A percentile compares a stretch with the other conserved stretches of the same genome.
Evolutionary conservation across 2,888 invertebrate genomes (phyloP).

Genomic region (Orthosia cruda): DNA sequence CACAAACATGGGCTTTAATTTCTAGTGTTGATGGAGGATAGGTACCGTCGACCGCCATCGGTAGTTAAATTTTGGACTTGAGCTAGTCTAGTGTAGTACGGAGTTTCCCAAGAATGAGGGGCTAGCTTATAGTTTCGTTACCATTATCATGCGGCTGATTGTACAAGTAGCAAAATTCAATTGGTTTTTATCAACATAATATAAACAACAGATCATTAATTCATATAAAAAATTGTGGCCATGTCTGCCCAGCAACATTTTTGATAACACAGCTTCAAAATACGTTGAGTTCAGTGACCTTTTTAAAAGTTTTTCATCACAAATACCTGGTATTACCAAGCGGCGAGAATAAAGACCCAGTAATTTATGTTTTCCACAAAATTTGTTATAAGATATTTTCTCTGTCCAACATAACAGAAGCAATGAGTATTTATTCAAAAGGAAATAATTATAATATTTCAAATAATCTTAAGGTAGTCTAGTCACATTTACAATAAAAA

Average conservation of each 20-base stretch:
- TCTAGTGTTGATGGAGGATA: too few species aligned
- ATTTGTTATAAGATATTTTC: neutral
- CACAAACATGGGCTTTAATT: too few species aligned
- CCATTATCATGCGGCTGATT: neutral
- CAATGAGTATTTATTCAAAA: too few species aligned
- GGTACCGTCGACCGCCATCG: too few species aligned
- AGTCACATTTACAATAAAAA: neutral
- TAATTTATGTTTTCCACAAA: neutral
- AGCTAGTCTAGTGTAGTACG: too few species aligned
- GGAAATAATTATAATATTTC: neutral
- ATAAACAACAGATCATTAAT: neutral
- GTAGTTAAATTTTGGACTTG: too few species aligned
- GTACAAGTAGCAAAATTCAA: neutral
- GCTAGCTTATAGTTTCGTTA: neutral
- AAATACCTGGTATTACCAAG: neutral
- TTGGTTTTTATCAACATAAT: too few species aligned
- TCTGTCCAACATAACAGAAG: neutral
- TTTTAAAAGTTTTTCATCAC: slow-evolving; percentile 3
- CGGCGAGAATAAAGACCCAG: slow-evolving; percentile 8
- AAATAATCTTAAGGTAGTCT: neutral
- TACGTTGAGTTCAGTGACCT: slow-evolving; percentile 13
- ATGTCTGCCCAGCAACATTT: neutral
- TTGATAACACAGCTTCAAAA: neutral
- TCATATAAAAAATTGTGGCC: neutral
- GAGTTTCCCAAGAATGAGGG: neutral